A percentile compares a stretch with the other conserved stretches of the same genome.
Conservation (phyloP, 2,797 vertebrate genomes). For the Delichon dasypus region DNA sequence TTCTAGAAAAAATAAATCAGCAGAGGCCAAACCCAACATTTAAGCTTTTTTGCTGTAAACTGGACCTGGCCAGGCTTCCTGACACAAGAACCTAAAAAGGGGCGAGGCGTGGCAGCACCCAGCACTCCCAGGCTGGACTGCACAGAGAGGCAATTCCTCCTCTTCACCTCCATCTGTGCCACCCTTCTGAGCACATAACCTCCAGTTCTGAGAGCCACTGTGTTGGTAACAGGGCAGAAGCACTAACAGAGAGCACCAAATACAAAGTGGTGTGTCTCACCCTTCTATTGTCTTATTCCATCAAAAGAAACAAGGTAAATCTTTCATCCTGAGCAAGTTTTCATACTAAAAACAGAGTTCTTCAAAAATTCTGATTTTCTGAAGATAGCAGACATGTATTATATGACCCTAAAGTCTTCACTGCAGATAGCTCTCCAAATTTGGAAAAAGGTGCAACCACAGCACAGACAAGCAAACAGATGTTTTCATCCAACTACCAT, state of each 20-base stretch:
- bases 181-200: neutral
- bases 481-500: constrained; percentile 22
- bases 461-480: constrained; percentile 54
- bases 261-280: neutral
- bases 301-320: neutral
- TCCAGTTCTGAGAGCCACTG: neutral
- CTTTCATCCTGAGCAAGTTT: neutral
- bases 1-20: neutral
- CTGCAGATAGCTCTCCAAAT: neutral
- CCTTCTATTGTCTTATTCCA: neutral
- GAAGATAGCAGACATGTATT: neutral
- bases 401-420: neutral
- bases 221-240: neutral
- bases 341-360: neutral
- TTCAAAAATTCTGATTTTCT: neutral
- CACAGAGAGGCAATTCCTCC: neutral
- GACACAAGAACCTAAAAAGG: neutral
- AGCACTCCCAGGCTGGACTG: neutral
- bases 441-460: neutral
- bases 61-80: neutral
- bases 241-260: neutral
- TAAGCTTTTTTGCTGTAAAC: neutral
- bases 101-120: neutral
- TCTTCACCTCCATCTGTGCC: neutral
- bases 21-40: neutral